phyloP scores from a whole-genome alignment of 2,888 invertebrate species.

The Cactoblastis cactorum region DNA sequence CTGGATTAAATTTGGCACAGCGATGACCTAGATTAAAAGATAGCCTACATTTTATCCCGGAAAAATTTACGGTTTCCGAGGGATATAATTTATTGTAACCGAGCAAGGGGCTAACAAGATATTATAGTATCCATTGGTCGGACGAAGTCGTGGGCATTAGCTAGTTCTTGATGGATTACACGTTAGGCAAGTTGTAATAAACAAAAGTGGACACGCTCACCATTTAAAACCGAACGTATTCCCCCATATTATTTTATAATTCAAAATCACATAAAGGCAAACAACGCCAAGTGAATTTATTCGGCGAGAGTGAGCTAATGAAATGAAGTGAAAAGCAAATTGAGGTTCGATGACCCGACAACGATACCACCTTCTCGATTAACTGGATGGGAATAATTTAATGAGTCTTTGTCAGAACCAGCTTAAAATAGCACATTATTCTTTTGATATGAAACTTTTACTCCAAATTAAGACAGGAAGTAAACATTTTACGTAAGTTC shows the following conservation, averaged over 20 bases:
- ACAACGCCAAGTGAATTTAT: conserved; percentile 23
- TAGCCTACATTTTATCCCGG: too few relatives aligned
- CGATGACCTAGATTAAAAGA: too few relatives aligned
- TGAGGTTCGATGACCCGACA: conserved; percentile 53
- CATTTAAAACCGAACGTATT: too few relatives aligned
- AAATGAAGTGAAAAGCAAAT: conserved; percentile 53
- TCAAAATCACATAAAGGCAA: conserved; percentile 15
- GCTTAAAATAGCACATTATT: conserved; percentile 20
- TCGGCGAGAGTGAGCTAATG: conserved; percentile 43
- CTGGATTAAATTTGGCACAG: too few relatives aligned
- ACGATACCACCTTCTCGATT: conserved; percentile 44
- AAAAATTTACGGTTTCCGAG: too few relatives aligned
- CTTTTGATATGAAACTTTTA: conserved; percentile 10
- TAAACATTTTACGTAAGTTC: conserved; percentile 1
- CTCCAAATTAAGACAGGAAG: not conserved
- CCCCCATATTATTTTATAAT: not conserved
- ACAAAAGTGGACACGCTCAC: too few relatives aligned
- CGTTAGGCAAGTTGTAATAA: too few relatives aligned
- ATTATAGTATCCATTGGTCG: too few relatives aligned
- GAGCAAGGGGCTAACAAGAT: too few relatives aligned
- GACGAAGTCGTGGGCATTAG: too few relatives aligned
- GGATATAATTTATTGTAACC: too few relatives aligned
- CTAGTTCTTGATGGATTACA: too few relatives aligned
- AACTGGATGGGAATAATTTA: conserved; percentile 49
- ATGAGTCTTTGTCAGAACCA: conserved; percentile 44